phyloP scores from a whole-genome alignment of 2,797 vertebrate species.

The Bovichtus diacanthus region DNA sequence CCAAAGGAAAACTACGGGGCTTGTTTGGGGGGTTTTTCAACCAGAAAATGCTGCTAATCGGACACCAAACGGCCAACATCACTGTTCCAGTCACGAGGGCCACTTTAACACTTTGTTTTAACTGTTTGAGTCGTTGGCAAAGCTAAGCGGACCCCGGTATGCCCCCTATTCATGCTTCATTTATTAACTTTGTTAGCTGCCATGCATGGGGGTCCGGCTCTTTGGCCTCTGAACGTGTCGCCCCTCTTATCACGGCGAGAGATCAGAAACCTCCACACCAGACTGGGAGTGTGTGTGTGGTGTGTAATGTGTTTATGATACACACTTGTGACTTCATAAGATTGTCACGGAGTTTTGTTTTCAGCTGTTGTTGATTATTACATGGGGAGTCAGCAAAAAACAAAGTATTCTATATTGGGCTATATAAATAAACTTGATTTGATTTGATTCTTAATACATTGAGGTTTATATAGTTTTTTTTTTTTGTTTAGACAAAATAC shows the following conservation, averaged over 20 bases:
- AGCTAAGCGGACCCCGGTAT: background rate
- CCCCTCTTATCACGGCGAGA: background rate
- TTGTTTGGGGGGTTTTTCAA: conserved; percentile 27
- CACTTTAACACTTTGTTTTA: background rate
- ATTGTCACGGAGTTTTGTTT: background rate
- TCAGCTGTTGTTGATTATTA: background rate
- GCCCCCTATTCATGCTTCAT: conserved; percentile 51
- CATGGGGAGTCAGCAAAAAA: no score
- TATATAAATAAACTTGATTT: no score
- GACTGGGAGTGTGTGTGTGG: background rate
- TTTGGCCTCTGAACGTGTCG: conserved; percentile 60
- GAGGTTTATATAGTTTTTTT: background rate
- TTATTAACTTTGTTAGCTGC: conserved; percentile 66
- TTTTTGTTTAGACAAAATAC: no score
- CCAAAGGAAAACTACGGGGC: conserved; percentile 22
- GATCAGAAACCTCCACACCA: background rate
- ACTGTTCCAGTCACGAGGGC: accelerated
- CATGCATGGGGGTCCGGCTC: conserved; percentile 64
- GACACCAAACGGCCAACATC: accelerated
- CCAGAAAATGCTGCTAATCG: background rate
- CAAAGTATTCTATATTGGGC: no score
- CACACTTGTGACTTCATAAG: background rate
- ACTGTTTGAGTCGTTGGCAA: background rate
- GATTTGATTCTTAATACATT: no score
- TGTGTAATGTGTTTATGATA: no score